phyloP scores from a whole-genome alignment of 2,113 vertebrate species.

The Morone saxatilis region DNA sequence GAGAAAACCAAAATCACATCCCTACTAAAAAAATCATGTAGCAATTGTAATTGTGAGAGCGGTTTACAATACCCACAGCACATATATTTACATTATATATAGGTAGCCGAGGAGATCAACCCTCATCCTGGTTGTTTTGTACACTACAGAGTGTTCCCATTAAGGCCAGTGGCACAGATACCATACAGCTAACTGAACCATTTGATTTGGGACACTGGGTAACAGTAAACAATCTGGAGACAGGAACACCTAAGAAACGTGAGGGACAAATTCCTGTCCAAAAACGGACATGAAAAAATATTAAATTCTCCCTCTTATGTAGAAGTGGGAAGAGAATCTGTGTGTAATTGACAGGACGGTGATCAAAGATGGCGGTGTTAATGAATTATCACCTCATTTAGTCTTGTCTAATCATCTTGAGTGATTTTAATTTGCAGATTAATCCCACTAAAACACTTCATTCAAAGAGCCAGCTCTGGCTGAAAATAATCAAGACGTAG shows the following conservation, averaged over 20 bases:
- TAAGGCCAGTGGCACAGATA: not conserved
- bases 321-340: not conserved
- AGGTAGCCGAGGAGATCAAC: not conserved
- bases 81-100: not conserved
- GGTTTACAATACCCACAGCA: not conserved
- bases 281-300: not conserved
- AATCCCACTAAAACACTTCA: constrained; percentile 12
- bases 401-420: constrained; percentile 1
- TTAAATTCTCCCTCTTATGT: not conserved
- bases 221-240: not conserved
- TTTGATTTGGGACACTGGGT: not conserved
- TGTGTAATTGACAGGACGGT: not conserved
- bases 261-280: not conserved
- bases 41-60: not conserved
- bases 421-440: constrained; percentile 19
- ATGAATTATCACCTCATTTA: constrained; percentile 24
- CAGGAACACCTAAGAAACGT: not conserved
- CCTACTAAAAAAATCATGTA: not conserved
- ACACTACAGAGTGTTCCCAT: not conserved
- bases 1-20: not conserved
- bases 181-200: not conserved
- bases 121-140: not conserved
- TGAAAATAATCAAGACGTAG: constrained; percentile 6
- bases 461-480: not conserved
- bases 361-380: not conserved